Evolutionary conservation across 2,113 vertebrate genomes (phyloP), one percentile per base, ranked within the genome.

Genomic region (Brevimyrus niger): DNA sequence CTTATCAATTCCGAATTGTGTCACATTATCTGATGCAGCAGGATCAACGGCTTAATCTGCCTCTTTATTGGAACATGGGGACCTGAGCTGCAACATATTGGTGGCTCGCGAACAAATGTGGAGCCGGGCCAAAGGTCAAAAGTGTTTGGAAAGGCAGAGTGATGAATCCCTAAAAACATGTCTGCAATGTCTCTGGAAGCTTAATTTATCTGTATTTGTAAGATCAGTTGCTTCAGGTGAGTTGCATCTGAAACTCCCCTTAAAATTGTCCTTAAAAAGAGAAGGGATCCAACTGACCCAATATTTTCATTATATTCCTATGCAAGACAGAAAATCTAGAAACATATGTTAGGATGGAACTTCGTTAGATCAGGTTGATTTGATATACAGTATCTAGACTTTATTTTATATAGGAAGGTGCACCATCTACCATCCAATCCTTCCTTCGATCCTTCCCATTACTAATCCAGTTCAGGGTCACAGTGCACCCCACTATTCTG

Each of bases 61-160:
- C 21, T 35, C 38, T 73, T 42, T 51, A 55, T 11, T 61, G 80
- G 7, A 44, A 61, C 44, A 38, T 17, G 51, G 3, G 53, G 6
- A 11, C 23, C 76, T 2, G 8, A n/a, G 50, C 3, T 11, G 46
- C 10, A 53, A 58, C 35, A 7, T 80, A 21, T 9, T 21, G n/a
- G 11, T 83, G 51, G 21, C n/a, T 58, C 31, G 13, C 35, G 8
- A 88, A 73, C 42, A 61, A 46, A 50, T 51, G 51, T 82, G 83
- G 19, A 17, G 21, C 10, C 23, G 8, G 89, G 87, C 88, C 55
- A 89, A 80, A 85, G 89, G 86, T 89, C 53, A 86, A 90, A 84
- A 76, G 80, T 80, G 19, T 55, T 85, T 87, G 6, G 44, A 53
- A 69, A 51, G n/a, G 15, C 47, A 46, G 19, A 84, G 23, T 50